Conservation (phyloP, 1,140 invertebrate genomes). For the Alviniconcha marisindica region DNA sequence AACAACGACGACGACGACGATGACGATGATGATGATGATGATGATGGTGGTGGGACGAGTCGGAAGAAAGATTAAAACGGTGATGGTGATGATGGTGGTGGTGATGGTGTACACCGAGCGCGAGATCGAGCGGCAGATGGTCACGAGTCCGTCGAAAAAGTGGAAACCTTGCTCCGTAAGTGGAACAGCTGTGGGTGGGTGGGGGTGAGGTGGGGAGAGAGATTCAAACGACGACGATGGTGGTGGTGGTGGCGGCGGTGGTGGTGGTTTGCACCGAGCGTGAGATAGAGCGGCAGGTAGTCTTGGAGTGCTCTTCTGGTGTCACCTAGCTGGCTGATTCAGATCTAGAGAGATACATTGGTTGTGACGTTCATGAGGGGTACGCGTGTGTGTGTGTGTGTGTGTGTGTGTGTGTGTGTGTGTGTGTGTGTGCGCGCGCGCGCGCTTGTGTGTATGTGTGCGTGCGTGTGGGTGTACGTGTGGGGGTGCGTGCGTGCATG, state of each 20-base stretch:
- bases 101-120: slow-evolving; percentile 81
- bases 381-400: too few relatives aligned
- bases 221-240: background rate
- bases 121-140: slow-evolving; percentile 77
- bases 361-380: too few relatives aligned
- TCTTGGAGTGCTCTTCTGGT: too few relatives aligned
- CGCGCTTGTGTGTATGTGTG: too few relatives aligned
- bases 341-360: too few relatives aligned
- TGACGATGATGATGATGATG: too few relatives aligned
- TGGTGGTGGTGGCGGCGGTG: background rate
- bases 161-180: slow-evolving; percentile 82
- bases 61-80: background rate
- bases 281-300: slow-evolving; percentile 77
- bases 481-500: too few relatives aligned
- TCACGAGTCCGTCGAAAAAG: slow-evolving; percentile 80
- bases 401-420: too few relatives aligned
- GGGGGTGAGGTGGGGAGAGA: background rate
- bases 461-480: too few relatives aligned
- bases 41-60: too few relatives aligned
- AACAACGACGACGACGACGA: background rate
- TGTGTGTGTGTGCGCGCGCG: too few relatives aligned
- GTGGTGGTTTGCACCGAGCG: slow-evolving; percentile 81
- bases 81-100: background rate
- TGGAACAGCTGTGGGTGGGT: slow-evolving; percentile 31
- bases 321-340: too few relatives aligned